Evolutionary conservation across 2,113 vertebrate genomes (phyloP), one percentile per base, ranked within the genome.

Genomic region (Odocoileus virginianus): DNA sequence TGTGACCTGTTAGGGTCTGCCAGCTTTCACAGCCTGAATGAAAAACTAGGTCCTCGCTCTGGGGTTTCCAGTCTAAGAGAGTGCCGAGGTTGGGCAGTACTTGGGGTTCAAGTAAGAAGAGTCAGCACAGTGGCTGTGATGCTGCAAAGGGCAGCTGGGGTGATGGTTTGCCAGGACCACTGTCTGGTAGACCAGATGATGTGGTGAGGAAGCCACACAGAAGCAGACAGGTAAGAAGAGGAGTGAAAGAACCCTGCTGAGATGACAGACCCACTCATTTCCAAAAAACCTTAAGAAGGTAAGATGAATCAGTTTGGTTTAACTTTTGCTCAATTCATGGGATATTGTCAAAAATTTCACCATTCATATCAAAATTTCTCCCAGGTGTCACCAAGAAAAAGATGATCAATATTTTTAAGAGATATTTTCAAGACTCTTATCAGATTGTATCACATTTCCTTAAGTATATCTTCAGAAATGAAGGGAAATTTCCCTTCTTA

Each of bases 1-100:
- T 94, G 85, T 91, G 50, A 92, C 60, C 50, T 54, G 40, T 67
- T 43, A 50, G 43, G 30, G 13, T 14, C 84, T 97, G 95, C 88
- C 95, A 98, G 33, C n/a, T 58, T 96, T 92, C 86, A 55, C 64
- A 94, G 71, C 45, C 93, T 93, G 50, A 95, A 87, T 79, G 50
- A 92, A 96, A 96, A 89, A 33, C 86, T 88, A 45, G 27, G 43
- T 83, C 57, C 40, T 89, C 25, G 57, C 58, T 15, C 81, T 81
- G 60, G 40, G 45, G 1, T 67, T n/a, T 23, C 89, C 57, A 87
- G 76, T 52, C 45, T 58, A 95, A 89, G 45, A 96, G n/a, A 45
- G 82, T 84, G 36, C 47, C 89, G 78, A 81, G 43, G 74, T 50
- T 92, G 95, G 81, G 78, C 17, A 91, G 36, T n/a, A 81, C 57